Conservation (phyloP, 2,888 invertebrate genomes). For the Synanthedon tipuliformis region DNA sequence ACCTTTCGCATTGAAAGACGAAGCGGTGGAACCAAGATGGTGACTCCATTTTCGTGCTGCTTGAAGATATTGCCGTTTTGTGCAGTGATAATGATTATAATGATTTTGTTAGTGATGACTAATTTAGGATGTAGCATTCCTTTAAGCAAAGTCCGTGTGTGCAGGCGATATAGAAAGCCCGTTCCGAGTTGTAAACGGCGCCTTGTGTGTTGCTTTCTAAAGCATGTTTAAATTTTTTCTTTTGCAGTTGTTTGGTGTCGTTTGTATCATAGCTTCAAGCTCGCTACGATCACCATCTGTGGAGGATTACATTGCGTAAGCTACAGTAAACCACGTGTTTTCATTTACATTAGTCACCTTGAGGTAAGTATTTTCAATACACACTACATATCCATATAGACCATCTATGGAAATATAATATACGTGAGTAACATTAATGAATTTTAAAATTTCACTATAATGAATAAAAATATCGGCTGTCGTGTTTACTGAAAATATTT, state of each 20-base stretch:
- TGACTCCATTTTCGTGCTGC: conserved; percentile 45
- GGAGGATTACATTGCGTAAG: conserved; percentile 68
- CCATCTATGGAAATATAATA: too few species aligned
- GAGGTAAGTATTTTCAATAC: conserved; percentile 6
- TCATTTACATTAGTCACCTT: conserved; percentile 15
- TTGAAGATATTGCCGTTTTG: conserved; percentile 48
- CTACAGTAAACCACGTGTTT: conserved; percentile 50
- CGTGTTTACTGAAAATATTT: too few species aligned
- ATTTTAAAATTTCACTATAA: conserved; percentile 2
- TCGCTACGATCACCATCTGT: conserved; percentile 72
- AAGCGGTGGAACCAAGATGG: conserved; percentile 50
- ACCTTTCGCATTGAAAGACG: conserved; percentile 49
- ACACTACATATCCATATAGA: too few species aligned
- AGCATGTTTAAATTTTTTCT: conserved; percentile 72
- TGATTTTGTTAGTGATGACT: conserved; percentile 39
- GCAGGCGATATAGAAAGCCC: conserved; percentile 65
- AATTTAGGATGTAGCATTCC: conserved; percentile 46
- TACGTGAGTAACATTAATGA: too few species aligned
- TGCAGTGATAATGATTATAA: conserved; percentile 47
- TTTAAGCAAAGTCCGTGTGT: conserved; percentile 63
- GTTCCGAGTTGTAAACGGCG: conserved; percentile 49
- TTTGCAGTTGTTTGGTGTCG: conserved; percentile 72
- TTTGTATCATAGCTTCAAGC: conserved; percentile 71
- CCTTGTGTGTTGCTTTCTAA: conserved; percentile 57
- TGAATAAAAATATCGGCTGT: conserved; percentile 11